Evolutionary conservation across 2,888 invertebrate genomes (phyloP), one percentile per base, ranked within the genome.

Genomic region (Pseudococcus jackbeardsleyi): DNA sequence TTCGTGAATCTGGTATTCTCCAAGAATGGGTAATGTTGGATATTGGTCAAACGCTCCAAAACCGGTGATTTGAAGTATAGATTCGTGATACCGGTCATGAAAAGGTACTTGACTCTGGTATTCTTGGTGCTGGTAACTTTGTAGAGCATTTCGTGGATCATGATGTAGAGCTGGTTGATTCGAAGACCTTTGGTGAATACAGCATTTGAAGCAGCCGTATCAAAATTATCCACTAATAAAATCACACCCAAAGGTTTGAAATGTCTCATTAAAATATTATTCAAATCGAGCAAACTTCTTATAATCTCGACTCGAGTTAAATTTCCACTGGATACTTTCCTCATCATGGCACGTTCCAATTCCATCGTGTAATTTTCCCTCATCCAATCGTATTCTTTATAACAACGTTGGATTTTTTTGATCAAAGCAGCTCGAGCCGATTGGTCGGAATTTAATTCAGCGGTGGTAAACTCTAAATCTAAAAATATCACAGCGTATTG

Each of bases 301-400:
- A 22, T 22, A 3, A 64, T 64, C 64, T 64, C 64, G 8, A 15
- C 64, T 22, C 64, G 19, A 22, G 64, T 64, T 22, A 64, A 19
- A 64, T 64, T 64, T 19, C 64, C 64, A 22, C 19, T 22, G 8
- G 8, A 0, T 8, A 64, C 64, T 7, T 22, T 64, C 22, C 19
- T 6, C 64, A 64, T 64, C 22, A 22, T 22, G 22, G 22, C 64
- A 22, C 22, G 9, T 22, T 64, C 64, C 22, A 64, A 22, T 12
- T 64, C 64, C 22, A 22, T 64, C 0, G 64, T 22, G 15, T 17
- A 17, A 1, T 54, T 54, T 15, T 64, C 22, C 64, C 22, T 22
- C 64, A 64, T 64, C 64, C 64, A 64, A 22, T 64, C 22, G 64
- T 64, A 64, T 64, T 64, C 64, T 12, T 64, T 64, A 22, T 64